Conservation (phyloP, 2,888 invertebrate species). For the Meteorus cinctellus region DNA sequence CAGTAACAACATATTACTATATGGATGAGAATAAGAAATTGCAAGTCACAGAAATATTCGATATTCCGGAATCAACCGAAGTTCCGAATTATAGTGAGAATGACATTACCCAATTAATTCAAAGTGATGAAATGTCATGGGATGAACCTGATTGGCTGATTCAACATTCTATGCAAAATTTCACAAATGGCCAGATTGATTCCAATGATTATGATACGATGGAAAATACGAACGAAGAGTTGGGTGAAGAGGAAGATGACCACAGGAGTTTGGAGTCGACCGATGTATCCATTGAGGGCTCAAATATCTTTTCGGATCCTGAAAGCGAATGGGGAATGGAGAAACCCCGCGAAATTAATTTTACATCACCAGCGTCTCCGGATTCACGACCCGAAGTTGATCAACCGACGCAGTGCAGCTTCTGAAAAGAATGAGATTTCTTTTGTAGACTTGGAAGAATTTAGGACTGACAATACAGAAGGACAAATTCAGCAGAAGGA, state of each 20-base stretch:
- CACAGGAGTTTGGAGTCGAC: slow-evolving; percentile 72
- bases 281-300: slow-evolving; percentile 76
- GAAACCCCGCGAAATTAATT: slow-evolving; percentile 25
- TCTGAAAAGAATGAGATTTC: slow-evolving; percentile 25
- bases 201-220: background rate
- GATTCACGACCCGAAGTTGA: slow-evolving; percentile 78
- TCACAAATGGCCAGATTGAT: background rate
- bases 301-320: slow-evolving; percentile 81
- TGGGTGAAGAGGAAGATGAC: slow-evolving; percentile 49
- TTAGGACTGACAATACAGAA: background rate
- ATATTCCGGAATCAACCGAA: slow-evolving; percentile 86
- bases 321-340: slow-evolving; percentile 80
- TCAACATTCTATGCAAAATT: slow-evolving; percentile 60
- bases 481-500: background rate
- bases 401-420: slow-evolving; percentile 63
- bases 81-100: slow-evolving; percentile 69
- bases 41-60: slow-evolving; percentile 92
- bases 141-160: slow-evolving; percentile 73
- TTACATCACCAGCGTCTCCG: slow-evolving; percentile 57
- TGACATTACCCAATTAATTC: slow-evolving; percentile 79
- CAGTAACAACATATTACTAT: slow-evolving; percentile 93
- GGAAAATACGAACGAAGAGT: background rate
- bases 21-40: slow-evolving; percentile 90
- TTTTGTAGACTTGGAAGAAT: slow-evolving; percentile 19
- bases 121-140: slow-evolving; percentile 76